Base-by-base conservation (phyloP, 2,888 invertebrate species). In the Platycheirus albimanus region DNA sequence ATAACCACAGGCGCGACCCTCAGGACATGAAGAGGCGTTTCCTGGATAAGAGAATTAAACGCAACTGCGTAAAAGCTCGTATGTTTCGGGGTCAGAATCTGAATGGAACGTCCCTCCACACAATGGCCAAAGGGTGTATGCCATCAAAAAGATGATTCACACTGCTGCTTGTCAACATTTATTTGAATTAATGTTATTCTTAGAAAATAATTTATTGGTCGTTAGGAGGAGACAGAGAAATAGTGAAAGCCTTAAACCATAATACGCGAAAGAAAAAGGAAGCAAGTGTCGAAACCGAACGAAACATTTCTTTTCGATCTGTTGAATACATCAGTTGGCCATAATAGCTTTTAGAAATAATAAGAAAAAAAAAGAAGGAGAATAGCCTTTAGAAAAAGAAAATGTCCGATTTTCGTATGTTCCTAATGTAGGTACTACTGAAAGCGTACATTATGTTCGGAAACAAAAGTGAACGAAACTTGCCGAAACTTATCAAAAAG, bases 21-120 rank as follows among this genome's bases (percentile, higher is more conserved):
- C 19, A 52, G 33, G 33, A 19, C 33, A 52, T 17, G 33, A 19
- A 2, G n/a, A n/a, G n/a, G n/a, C n/a, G n/a, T n/a, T n/a, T n/a
- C n/a, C 19, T 52, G 17, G 19, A 52, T 52, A 52, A 52, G 30
- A 17, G 33, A 52, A 33, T 52, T 52, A 52, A 33, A 17, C 2
- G 17, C 10, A n/a, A n/a, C 8, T 10, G 15, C 30, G 28, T 51
- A n/a, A n/a, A n/a, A 24, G 19, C 5, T 24, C 15, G 8, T n/a
- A n/a, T n/a, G n/a, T n/a, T n/a, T n/a, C n/a, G 6, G 2, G n/a
- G 6, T n/a, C 33, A 3, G 19, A 52, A 52, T 52, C 30, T 52
- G n/a, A 52, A 52, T 52, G 52, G 17, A 30, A 52, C 52, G 52
- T 52, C 52, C n/a, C n/a, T n/a, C n/a, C 52, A 52, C 52, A 17